These are phyloP conservation scores for Himalopsyche anomala DNA, from an alignment of 2,888 invertebrate species.

Conservation along the genomic window DNA sequence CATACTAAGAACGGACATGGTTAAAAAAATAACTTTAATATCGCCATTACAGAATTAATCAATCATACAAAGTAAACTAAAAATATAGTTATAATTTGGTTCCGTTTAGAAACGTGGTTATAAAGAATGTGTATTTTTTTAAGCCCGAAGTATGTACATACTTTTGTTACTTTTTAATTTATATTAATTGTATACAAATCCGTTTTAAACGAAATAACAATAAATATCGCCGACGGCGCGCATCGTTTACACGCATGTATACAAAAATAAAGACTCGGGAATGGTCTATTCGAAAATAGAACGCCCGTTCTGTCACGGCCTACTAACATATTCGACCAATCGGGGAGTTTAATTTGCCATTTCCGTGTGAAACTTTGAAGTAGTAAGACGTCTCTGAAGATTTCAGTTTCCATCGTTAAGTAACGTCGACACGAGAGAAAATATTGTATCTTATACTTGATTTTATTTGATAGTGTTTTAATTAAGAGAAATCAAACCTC, in stretches of 20 bases:
- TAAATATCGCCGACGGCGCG: neutral
- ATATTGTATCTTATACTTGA: neutral
- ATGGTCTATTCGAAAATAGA: slow-evolving; percentile 61
- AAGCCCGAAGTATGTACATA: no score
- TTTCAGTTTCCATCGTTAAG: neutral
- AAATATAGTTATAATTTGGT: no score
- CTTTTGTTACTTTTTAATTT: no score
- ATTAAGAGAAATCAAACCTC: no score
- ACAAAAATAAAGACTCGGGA: slow-evolving; percentile 46
- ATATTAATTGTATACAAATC: neutral
- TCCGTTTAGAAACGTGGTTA: no score
- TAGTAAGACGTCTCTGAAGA: neutral
- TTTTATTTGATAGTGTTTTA: no score
- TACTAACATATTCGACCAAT: slow-evolving; percentile 32
- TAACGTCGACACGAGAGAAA: neutral
- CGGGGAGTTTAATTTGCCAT: slow-evolving; percentile 10
- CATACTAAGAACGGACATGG: no score
- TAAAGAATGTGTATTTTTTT: no score
- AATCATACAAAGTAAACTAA: no score
- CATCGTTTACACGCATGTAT: slow-evolving; percentile 2
- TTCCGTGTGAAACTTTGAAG: slow-evolving; percentile 7
- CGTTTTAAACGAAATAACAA: neutral
- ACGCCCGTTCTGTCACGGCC: slow-evolving; percentile 53
- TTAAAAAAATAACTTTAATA: no score
- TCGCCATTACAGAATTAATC: no score